These are phyloP conservation scores for Hemaris fuciformis DNA, from an alignment of 2,888 invertebrate species.

Conservation along the genomic window DNA sequence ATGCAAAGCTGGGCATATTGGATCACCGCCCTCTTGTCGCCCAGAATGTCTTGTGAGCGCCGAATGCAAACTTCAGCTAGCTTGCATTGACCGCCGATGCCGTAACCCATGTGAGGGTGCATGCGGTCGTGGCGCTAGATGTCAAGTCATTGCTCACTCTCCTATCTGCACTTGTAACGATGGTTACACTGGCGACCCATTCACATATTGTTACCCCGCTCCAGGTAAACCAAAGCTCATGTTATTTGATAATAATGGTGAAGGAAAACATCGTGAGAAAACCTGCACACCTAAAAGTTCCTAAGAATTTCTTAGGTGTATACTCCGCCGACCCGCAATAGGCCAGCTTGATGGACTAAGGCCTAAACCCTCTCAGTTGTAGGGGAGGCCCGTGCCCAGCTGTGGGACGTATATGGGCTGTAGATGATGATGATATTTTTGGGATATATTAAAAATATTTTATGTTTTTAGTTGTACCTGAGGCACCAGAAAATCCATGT, in stretches of 20 bases:
- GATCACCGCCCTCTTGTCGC: slow-evolving; percentile 87
- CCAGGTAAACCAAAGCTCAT: slow-evolving; percentile 66
- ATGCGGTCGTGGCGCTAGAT: slow-evolving; percentile 86
- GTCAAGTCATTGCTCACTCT: slow-evolving; percentile 87
- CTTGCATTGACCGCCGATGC: slow-evolving; percentile 87
- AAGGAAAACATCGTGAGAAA: too few species aligned
- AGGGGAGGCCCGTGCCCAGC: too few species aligned
- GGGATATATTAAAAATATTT: background rate
- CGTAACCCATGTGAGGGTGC: slow-evolving; percentile 88
- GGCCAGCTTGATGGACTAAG: too few species aligned
- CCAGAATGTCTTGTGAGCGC: slow-evolving; percentile 89
- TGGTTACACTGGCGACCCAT: slow-evolving; percentile 87
- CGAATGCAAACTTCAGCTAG: slow-evolving; percentile 85
- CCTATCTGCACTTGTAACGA: slow-evolving; percentile 87
- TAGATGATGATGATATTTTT: too few species aligned
- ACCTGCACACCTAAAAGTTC: too few species aligned
- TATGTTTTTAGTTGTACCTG: slow-evolving; percentile 38
- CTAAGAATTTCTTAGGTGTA: too few species aligned
- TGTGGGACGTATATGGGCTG: too few species aligned
- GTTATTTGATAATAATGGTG: background rate
- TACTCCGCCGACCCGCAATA: too few species aligned
- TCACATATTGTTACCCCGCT: slow-evolving; percentile 82
- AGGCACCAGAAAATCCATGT: slow-evolving; percentile 78
- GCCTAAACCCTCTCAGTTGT: too few species aligned
- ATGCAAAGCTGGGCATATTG: slow-evolving; percentile 87